These are phyloP conservation scores for Lasioglossum vierecki DNA, from an alignment of 2,888 invertebrate species.

Conservation along the genomic window DNA sequence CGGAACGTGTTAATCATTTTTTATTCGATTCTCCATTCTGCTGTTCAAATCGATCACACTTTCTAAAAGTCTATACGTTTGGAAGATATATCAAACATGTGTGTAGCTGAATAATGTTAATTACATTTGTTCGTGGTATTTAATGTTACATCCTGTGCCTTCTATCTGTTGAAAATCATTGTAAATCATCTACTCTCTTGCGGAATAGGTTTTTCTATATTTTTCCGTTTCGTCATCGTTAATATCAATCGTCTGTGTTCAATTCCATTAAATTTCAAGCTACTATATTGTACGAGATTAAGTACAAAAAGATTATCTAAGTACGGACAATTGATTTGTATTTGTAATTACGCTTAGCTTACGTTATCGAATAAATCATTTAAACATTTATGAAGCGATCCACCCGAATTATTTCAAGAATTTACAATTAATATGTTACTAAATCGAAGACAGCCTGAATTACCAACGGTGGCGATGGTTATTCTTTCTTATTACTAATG, in stretches of 20 bases:
- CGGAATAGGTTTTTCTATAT: slow-evolving; percentile 28
- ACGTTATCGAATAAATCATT: slow-evolving; percentile 66
- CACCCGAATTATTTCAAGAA: neutral
- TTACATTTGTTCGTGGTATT: slow-evolving; percentile 26
- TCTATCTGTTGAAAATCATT: slow-evolving; percentile 49
- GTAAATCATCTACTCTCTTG: slow-evolving; percentile 25
- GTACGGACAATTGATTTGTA: slow-evolving; percentile 32
- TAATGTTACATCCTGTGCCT: slow-evolving; percentile 61
- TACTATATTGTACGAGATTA: neutral
- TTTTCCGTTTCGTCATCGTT: neutral
- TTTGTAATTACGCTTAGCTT: slow-evolving; percentile 39
- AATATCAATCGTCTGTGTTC: slow-evolving; percentile 1
- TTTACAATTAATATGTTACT: neutral
- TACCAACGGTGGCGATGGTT: neutral
- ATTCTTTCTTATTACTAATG: neutral
- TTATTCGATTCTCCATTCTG: neutral
- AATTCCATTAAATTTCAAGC: slow-evolving; percentile 16
- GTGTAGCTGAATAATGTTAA: slow-evolving; percentile 33
- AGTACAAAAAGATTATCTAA: slow-evolving; percentile 19
- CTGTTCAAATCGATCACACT: slow-evolving; percentile 17
- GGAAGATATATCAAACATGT: slow-evolving; percentile 24
- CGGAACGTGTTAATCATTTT: neutral
- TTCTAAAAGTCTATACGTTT: neutral
- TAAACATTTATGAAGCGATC: slow-evolving; percentile 22
- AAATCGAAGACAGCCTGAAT: neutral